These are phyloP conservation scores for Nylanderia fulva DNA, from an alignment of 1,140 invertebrate genomes.

Conservation along the genomic window DNA sequence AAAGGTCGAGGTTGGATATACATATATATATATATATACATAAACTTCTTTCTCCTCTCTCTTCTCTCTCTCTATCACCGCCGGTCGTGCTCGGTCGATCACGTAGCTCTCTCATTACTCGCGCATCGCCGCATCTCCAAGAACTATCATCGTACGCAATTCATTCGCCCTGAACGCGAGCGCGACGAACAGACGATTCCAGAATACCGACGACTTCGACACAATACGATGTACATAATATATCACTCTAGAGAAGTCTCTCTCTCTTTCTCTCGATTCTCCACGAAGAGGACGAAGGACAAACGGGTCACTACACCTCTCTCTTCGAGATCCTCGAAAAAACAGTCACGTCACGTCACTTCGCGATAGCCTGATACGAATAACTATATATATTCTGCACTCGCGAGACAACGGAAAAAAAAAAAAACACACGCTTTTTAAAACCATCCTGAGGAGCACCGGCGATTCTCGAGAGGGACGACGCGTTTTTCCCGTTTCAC, in stretches of 20 bases:
- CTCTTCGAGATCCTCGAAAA: background rate
- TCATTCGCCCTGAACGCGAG: slow-evolving; percentile 53
- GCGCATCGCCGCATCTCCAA: slow-evolving; percentile 49
- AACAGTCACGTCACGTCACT: slow-evolving; percentile 17
- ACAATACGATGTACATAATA: slow-evolving; percentile 24
- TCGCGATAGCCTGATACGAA: background rate
- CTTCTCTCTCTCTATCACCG: background rate
- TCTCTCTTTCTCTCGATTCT: background rate
- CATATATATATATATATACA: slow-evolving; percentile 22
- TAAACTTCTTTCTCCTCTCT: background rate
- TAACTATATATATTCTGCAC: background rate
- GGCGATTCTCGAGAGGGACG: background rate
- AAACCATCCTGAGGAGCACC: slow-evolving; percentile 16
- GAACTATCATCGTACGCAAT: slow-evolving; percentile 60
- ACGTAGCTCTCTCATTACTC: slow-evolving; percentile 70
- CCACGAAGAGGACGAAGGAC: background rate
- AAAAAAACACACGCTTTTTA: slow-evolving; percentile 14
- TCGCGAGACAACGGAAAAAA: too few species aligned
- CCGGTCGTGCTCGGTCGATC: slow-evolving; percentile 69
- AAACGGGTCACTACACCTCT: background rate
- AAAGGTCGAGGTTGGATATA: slow-evolving; percentile 66
- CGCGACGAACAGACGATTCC: slow-evolving; percentile 21
- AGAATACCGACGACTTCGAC: slow-evolving; percentile 40
- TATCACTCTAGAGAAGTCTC: background rate
- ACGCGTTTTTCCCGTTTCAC: background rate